Evolutionary conservation across 1,140 invertebrate species (phyloP).

Genomic region (Streblospio benedicti): DNA sequence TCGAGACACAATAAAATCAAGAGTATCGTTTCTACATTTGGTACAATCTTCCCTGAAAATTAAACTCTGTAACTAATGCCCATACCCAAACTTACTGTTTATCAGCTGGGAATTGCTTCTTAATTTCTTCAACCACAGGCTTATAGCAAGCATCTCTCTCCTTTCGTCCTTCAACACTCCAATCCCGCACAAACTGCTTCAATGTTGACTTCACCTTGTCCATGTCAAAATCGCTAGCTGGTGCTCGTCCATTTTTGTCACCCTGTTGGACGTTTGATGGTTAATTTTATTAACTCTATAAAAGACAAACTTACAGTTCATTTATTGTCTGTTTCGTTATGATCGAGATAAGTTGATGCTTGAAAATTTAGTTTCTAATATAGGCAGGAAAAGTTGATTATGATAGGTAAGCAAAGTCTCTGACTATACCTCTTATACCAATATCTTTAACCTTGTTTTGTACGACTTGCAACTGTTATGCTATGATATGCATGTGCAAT

Average conservation of each 20-base stretch:
- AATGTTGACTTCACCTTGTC: conserved; percentile 85
- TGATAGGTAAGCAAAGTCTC: too few relatives aligned
- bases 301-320: background rate
- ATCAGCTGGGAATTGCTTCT: conserved; percentile 58
- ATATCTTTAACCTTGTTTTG: too few relatives aligned
- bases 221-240: conserved; percentile 39
- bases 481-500: too few relatives aligned
- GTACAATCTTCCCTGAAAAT: too few relatives aligned
- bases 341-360: background rate
- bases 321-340: too few relatives aligned
- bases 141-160: conserved; percentile 82
- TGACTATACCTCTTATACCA: background rate
- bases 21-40: too few relatives aligned
- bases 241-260: background rate
- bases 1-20: too few relatives aligned
- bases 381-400: background rate
- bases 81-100: too few relatives aligned
- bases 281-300: background rate
- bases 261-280: background rate
- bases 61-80: too few relatives aligned
- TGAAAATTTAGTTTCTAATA: background rate
- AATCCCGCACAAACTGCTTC: conserved; percentile 91
- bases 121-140: conserved; percentile 79
- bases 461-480: too few relatives aligned
- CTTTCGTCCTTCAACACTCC: conserved; percentile 71